These are phyloP conservation scores for Hiodon tergisus DNA, from an alignment of 2,113 vertebrate species.

Conservation along the genomic window DNA sequence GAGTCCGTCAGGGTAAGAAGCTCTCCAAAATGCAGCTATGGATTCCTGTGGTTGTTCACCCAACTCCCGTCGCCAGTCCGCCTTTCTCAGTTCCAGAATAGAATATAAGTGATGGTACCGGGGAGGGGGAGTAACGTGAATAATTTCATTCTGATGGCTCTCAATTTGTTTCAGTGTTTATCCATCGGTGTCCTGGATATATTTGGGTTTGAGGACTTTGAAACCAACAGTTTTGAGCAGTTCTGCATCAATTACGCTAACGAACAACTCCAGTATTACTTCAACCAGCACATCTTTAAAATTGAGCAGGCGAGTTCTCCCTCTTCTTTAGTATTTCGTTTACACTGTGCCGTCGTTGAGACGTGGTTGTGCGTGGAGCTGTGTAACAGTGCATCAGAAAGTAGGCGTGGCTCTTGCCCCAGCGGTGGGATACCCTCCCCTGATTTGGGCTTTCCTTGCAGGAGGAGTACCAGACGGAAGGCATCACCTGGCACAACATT, in stretches of 20 bases:
- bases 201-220: conserved; percentile 95
- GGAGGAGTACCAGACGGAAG: conserved; percentile 95
- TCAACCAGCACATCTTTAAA: conserved; percentile 97
- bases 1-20: conserved; percentile 81
- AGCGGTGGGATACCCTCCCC: background rate
- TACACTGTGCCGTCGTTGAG: too few relatives aligned
- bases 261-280: conserved; percentile 96
- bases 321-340: too few relatives aligned
- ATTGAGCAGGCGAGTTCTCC: conserved; percentile 80
- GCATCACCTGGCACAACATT: conserved; percentile 96
- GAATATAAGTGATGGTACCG: background rate
- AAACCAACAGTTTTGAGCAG: conserved; percentile 94
- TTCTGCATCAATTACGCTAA: conserved; percentile 99
- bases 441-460: conserved; percentile 40
- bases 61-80: background rate
- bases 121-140: background rate
- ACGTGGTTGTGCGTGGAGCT: too few relatives aligned
- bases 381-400: background rate
- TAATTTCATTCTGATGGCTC: background rate
- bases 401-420: background rate
- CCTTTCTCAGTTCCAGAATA: background rate
- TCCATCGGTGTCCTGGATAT: conserved; percentile 96
- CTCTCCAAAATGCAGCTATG: background rate
- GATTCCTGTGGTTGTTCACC: background rate
- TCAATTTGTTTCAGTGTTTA: conserved; percentile 68